Percentiles rank a stretch among this genome's conserved stretches.
Evolutionary conservation across 2,888 invertebrate genomes (phyloP).

Genomic region (Volucella inflata): DNA sequence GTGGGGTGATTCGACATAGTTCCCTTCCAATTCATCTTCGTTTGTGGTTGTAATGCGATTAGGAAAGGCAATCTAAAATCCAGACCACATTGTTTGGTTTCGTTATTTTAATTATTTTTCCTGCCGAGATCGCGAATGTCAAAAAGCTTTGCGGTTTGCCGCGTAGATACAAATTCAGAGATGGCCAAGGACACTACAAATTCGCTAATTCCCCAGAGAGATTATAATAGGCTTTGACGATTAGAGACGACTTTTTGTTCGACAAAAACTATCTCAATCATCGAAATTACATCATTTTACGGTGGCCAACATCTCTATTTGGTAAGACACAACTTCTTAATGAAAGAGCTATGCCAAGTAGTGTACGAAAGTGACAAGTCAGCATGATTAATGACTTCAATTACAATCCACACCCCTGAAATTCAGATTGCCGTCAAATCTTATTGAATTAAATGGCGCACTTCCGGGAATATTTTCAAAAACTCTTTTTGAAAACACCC

Average conservation of each 20-base stretch:
- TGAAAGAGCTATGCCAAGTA: conserved; percentile 17
- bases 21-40: conserved; percentile 33
- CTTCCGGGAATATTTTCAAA: conserved; percentile 40
- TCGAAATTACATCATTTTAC: conserved; percentile 62
- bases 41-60: conserved; percentile 69
- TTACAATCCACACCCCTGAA: conserved; percentile 47
- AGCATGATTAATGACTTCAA: conserved; percentile 70
- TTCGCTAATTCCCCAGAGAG: conserved; percentile 37
- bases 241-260: too few relatives aligned
- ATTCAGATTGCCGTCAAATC: conserved; percentile 55
- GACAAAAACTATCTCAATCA: conserved; percentile 21
- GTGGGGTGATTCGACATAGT: conserved; percentile 41
- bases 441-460: conserved; percentile 69
- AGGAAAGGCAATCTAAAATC: conserved; percentile 69
- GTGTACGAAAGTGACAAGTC: conserved; percentile 65
- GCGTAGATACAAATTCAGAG: conserved; percentile 10
- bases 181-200: conserved; percentile 29
- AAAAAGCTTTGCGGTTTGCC: conserved; percentile 56
- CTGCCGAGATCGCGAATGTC: conserved; percentile 23
- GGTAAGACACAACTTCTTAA: conserved; percentile 5
- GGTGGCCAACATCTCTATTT: conserved; percentile 47
- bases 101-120: conserved; percentile 73
- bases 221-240: too few relatives aligned
- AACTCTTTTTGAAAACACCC: conserved; percentile 18
- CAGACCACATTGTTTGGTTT: conserved; percentile 62